phyloP scores from a whole-genome alignment of 2,113 vertebrate genomes.

The Cephalopterus ornatus region DNA sequence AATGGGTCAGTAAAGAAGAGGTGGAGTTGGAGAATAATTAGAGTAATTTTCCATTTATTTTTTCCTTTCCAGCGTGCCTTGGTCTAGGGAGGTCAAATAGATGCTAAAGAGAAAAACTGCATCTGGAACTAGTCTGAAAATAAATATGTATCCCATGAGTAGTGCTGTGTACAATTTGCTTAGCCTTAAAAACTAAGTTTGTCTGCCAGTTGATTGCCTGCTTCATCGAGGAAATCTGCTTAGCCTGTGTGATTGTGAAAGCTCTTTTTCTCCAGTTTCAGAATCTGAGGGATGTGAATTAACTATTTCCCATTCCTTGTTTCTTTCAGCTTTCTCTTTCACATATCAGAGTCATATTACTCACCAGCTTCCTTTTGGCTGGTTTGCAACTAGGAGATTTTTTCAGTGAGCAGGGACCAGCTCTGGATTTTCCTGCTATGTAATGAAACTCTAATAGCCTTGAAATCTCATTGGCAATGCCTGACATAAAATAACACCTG shows the following conservation, averaged over 20 bases:
- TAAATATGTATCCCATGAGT: conserved; percentile 4
- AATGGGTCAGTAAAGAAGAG: neutral
- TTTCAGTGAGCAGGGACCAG: neutral
- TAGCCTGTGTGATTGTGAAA: neutral
- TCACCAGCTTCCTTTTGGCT: conserved; percentile 17
- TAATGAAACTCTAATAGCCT: neutral
- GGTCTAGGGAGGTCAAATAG: conserved; percentile 19
- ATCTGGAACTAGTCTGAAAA: conserved; percentile 38
- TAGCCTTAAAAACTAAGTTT: conserved; percentile 13
- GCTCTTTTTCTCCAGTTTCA: neutral
- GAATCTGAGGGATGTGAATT: neutral
- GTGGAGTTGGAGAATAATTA: conserved; percentile 34
- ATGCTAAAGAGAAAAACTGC: conserved; percentile 5
- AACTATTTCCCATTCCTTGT: conserved; percentile 17
- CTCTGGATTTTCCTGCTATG: neutral
- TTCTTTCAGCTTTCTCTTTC: conserved; percentile 44
- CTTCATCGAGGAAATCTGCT: conserved; percentile 38
- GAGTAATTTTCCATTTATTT: conserved; percentile 30
- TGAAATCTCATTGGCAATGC: neutral
- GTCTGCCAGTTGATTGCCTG: conserved; percentile 28
- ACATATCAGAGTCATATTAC: neutral
- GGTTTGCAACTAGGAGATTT: neutral
- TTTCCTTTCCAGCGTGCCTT: neutral
- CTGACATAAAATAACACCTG: neutral
- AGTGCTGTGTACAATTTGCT: conserved; percentile 23